phyloP scores from a whole-genome alignment of 2,113 vertebrate species.

The Brachypodius melanocephalos region DNA sequence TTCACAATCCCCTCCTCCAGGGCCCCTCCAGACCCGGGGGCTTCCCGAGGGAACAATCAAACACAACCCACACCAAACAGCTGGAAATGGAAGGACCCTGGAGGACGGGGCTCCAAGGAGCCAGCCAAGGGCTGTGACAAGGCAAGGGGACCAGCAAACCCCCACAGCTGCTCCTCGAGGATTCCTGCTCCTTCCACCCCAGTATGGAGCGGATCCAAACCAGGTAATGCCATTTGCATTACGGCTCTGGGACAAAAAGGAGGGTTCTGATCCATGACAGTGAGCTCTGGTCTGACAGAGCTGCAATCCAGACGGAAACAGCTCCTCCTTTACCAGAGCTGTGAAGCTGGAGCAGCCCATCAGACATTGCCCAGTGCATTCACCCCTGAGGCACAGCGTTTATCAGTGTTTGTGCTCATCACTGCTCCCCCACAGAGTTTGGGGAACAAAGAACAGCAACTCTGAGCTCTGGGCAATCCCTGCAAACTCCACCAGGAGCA shows the following conservation, averaged over 20 bases:
- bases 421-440: neutral
- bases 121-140: neutral
- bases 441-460: neutral
- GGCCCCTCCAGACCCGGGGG: neutral
- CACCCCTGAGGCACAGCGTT: neutral
- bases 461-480: neutral
- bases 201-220: rapidly evolving
- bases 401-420: rapidly evolving
- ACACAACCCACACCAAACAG: neutral
- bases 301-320: no score
- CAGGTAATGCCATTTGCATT: rapidly evolving
- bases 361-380: rapidly evolving
- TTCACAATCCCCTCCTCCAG: rapidly evolving
- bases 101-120: rapidly evolving
- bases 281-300: rapidly evolving
- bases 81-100: rapidly evolving
- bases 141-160: no score
- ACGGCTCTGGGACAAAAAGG: rapidly evolving
- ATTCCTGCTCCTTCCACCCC: neutral
- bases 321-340: neutral
- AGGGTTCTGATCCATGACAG: no score
- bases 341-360: neutral
- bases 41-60: neutral
- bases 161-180: neutral
- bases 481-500: rapidly evolving